phyloP scores from a whole-genome alignment of 1,140 invertebrate species.

The Streblospio benedicti region DNA sequence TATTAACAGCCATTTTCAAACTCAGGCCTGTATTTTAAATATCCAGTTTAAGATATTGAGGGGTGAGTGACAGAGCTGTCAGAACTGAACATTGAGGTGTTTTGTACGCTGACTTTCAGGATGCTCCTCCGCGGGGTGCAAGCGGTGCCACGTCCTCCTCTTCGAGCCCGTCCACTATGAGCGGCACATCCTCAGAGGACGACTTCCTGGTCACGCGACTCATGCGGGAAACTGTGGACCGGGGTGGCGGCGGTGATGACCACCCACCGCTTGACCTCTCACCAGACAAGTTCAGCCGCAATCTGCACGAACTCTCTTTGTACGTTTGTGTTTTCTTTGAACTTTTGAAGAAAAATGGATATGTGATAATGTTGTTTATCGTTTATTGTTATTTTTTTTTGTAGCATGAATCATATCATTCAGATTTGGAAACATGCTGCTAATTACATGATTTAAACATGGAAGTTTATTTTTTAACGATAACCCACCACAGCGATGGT shows the following conservation, averaged over 20 bases:
- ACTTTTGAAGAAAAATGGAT: not conserved
- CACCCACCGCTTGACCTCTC: slow-evolving; percentile 17
- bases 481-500: too few relatives aligned
- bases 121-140: not conserved
- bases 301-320: slow-evolving; percentile 55
- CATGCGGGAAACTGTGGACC: slow-evolving; percentile 27
- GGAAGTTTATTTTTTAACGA: too few relatives aligned
- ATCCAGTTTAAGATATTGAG: too few relatives aligned
- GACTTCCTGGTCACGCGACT: slow-evolving; percentile 15
- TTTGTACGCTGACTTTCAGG: too few relatives aligned
- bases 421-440: too few relatives aligned
- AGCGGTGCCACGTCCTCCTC: slow-evolving; percentile 30
- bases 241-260: slow-evolving; percentile 14
- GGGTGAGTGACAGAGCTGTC: too few relatives aligned
- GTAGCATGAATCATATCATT: too few relatives aligned
- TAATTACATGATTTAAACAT: too few relatives aligned
- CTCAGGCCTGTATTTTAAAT: not conserved
- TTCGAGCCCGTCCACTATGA: slow-evolving; percentile 30
- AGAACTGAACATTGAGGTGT: too few relatives aligned
- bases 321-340: slow-evolving; percentile 34
- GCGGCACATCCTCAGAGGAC: slow-evolving; percentile 16
- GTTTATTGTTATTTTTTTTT: too few relatives aligned
- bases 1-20: not conserved
- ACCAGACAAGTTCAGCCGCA: slow-evolving; percentile 27
- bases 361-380: too few relatives aligned